phyloP scores from a whole-genome alignment of 2,797 vertebrate species.

The Meriones psammophilus region DNA sequence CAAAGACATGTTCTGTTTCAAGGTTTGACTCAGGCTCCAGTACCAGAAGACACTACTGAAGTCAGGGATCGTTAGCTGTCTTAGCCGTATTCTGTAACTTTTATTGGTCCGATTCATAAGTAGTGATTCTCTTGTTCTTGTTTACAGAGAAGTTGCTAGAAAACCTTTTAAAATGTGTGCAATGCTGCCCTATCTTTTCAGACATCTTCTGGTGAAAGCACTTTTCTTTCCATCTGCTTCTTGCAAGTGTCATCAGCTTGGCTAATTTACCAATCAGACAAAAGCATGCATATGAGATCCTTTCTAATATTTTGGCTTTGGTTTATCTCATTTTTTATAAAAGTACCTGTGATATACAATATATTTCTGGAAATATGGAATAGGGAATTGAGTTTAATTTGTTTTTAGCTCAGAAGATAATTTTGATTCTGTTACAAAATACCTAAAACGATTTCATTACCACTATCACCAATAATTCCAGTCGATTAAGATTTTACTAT shows the following conservation, averaged over 20 bases:
- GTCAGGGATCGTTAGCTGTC: not conserved
- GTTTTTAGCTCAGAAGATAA: conserved; percentile 33
- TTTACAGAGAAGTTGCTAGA: conserved; percentile 19
- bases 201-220: not conserved
- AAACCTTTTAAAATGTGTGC: conserved; percentile 12
- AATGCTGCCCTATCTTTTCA: not conserved
- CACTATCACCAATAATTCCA: not conserved
- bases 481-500: not conserved
- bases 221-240: not conserved
- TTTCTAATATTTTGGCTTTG: conserved; percentile 29
- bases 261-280: not conserved
- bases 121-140: conserved; percentile 26
- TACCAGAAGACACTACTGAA: not conserved
- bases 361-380: not conserved
- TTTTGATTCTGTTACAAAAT: conserved; percentile 49
- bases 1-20: not conserved
- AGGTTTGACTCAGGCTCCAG: not conserved
- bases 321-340: conserved; percentile 26
- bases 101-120: conserved; percentile 24
- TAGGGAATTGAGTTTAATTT: conserved; percentile 36
- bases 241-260: not conserved
- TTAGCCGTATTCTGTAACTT: not conserved
- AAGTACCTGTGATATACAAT: not conserved
- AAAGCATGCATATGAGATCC: not conserved
- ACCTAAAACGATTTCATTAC: conserved; percentile 44